Evolutionary conservation across 1,140 invertebrate species (phyloP), one percentile per base, ranked within the genome.

Genomic region (Pteromalus puparum): DNA sequence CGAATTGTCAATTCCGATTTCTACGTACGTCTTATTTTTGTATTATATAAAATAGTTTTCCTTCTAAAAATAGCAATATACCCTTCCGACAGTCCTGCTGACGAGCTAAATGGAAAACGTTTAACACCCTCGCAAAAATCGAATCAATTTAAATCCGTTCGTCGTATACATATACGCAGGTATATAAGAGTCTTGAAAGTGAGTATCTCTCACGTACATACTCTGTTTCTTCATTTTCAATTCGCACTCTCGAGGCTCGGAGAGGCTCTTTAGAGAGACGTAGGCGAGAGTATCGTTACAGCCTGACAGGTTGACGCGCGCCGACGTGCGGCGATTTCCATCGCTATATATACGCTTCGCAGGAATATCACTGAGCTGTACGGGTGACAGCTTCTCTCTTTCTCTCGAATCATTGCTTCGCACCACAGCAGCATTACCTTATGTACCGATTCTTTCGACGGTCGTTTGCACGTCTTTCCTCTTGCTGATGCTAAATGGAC

Each of bases 181-280:
- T 61, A 18, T 61, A 61, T 21, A n/a, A n/a, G 48, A 53, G 48
- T 53, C 13, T 53, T 1, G 13, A 46, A 46, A 1, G 1, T 13
- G 42, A 12, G 42, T 46, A 53, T 53, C 13, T 42, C 38, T 42
- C 38, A 42, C 48, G 3, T 42, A 42, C 9, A 42, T 9, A 42
- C 38, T 73, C 18, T 42, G 30, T 38, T 73, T 73, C 12, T 73
- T 73, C 30, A 73, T 73, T 73, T 73, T 73, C 28, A 73, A 73
- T 38, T 73, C 30, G 72, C 30, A 30, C 30, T 73, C 30, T 73
- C 21, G 53, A 18, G 21, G 53, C 21, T 61, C 53, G 38, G 38
- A 61, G 21, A 61, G 53, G 26, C 18, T 73, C 30, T 73, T 73
- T 73, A 73, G 72, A 73, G 18, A 73, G 72, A 73, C 30, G 30